A percentile compares a stretch with the other conserved stretches of the same genome.
Evolutionary conservation across 2,888 invertebrate species (phyloP).

Genomic region (Arge pagana): DNA sequence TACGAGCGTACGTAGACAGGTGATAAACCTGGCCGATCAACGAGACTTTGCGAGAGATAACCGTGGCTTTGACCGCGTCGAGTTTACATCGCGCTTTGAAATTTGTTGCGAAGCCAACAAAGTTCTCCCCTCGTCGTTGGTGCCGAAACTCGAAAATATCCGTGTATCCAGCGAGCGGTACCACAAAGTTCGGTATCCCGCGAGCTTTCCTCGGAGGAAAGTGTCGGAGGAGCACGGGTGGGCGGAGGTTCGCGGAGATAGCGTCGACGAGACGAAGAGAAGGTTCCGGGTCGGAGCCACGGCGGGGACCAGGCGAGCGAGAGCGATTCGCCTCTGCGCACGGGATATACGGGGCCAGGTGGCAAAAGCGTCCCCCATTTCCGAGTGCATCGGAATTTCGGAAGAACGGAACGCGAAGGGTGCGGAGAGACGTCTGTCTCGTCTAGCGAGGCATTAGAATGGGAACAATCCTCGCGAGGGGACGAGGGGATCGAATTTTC

Average conservation of each 20-base stretch:
- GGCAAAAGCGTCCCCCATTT: slow-evolving; percentile 19
- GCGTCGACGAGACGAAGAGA: not conserved
- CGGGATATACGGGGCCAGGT: slow-evolving; percentile 9
- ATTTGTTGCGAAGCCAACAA: not conserved
- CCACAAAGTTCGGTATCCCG: not conserved
- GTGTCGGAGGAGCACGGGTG: not conserved
- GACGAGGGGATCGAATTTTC: slow-evolving; percentile 31
- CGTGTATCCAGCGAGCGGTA: too few relatives aligned
- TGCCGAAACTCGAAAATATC: too few relatives aligned
- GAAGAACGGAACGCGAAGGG: slow-evolving; percentile 28
- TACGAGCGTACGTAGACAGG: too few relatives aligned
- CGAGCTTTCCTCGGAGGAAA: not conserved
- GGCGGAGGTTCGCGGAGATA: not conserved
- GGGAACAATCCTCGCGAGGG: slow-evolving; percentile 47
- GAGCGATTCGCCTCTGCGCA: not conserved
- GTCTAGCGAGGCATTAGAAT: slow-evolving; percentile 27
- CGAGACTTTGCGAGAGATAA: too few relatives aligned
- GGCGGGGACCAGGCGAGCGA: too few relatives aligned
- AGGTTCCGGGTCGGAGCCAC: slow-evolving; percentile 31
- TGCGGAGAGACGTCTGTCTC: too few relatives aligned
- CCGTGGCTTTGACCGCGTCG: too few relatives aligned
- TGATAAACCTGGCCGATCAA: too few relatives aligned
- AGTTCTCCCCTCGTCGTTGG: too few relatives aligned
- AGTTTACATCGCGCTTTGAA: slow-evolving; percentile 28
- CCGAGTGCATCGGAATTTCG: slow-evolving; percentile 40